Percentiles rank a stretch among this genome's conserved stretches.
phyloP scores from a whole-genome alignment of 2,797 vertebrate species.

The Pempheris klunzingeri region DNA sequence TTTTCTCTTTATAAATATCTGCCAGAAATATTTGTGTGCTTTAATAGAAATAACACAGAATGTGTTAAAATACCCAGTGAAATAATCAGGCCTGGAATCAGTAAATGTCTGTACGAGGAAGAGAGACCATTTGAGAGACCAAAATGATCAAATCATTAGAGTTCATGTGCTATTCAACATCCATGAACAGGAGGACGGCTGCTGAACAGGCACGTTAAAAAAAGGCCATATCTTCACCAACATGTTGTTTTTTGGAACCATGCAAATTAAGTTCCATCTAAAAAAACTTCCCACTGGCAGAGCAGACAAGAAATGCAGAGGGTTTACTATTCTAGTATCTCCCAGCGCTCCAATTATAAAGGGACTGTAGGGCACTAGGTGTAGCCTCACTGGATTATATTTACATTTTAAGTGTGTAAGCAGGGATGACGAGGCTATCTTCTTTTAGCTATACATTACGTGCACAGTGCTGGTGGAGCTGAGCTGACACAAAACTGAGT shows the following conservation, averaged over 20 bases:
- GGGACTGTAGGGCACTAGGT: slow-evolving; percentile 51
- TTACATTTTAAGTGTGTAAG: slow-evolving; percentile 31
- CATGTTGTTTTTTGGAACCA: slow-evolving; percentile 8
- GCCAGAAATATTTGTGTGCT: background rate
- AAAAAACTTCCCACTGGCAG: background rate
- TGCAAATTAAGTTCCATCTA: slow-evolving; percentile 32
- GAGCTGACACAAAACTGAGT: too few species aligned
- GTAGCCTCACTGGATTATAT: slow-evolving; percentile 15
- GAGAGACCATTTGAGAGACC: background rate
- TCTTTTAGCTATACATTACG: too few species aligned
- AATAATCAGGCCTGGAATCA: background rate
- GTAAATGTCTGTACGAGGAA: background rate
- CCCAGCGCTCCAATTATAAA: slow-evolving; percentile 60
- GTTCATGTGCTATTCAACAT: background rate
- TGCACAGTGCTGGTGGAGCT: too few species aligned
- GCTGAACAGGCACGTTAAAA: background rate
- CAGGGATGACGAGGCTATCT: slow-evolving; percentile 17
- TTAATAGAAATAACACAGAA: background rate
- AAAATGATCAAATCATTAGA: too few species aligned
- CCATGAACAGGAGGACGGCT: background rate
- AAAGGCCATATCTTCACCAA: background rate
- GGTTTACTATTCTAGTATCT: slow-evolving; percentile 36
- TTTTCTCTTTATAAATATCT: background rate
- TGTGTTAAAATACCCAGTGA: background rate
- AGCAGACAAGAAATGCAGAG: slow-evolving; percentile 24